Percentiles rank a stretch among this genome's conserved stretches.
These are phyloP conservation scores for Venusia cambrica DNA, from an alignment of 2,888 invertebrate species.

Conservation along the genomic window DNA sequence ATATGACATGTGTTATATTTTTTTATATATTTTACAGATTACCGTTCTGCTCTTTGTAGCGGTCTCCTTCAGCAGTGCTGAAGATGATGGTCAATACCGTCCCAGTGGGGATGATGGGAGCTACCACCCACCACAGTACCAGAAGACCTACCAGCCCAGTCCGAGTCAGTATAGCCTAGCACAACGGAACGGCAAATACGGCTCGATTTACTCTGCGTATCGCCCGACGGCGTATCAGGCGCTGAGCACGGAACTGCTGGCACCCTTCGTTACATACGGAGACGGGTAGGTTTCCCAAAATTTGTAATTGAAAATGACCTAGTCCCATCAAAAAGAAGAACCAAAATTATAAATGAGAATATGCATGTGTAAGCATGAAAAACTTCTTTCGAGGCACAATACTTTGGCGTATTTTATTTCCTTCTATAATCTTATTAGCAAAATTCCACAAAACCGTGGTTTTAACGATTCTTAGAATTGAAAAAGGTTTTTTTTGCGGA, in stretches of 20 bases:
- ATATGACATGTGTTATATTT: too few relatives aligned
- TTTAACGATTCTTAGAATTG: background rate
- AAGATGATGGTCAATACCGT: slow-evolving; percentile 71
- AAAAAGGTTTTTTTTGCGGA: background rate
- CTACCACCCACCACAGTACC: slow-evolving; percentile 42
- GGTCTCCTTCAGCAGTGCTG: slow-evolving; percentile 45
- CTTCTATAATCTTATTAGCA: slow-evolving; percentile 5
- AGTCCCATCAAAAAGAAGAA: too few relatives aligned
- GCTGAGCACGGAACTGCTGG: slow-evolving; percentile 45
- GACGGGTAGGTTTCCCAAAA: slow-evolving; percentile 43
- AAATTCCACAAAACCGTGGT: background rate
- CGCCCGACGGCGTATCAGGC: slow-evolving; percentile 49
- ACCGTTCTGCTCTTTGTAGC: slow-evolving; percentile 40
- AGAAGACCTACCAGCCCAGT: slow-evolving; percentile 36
- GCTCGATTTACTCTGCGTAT: slow-evolving; percentile 47
- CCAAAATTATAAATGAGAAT: too few relatives aligned
- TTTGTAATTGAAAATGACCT: too few relatives aligned
- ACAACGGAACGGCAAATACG: slow-evolving; percentile 47
- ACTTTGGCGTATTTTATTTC: too few relatives aligned
- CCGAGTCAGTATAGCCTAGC: slow-evolving; percentile 35
- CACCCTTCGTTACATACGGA: slow-evolving; percentile 48
- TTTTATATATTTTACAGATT: too few relatives aligned
- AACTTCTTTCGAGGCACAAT: too few relatives aligned
- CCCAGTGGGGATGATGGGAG: slow-evolving; percentile 57
- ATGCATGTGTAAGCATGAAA: too few relatives aligned